Conservation (phyloP, 2,113 vertebrate species). For the Piprites chloris region DNA sequence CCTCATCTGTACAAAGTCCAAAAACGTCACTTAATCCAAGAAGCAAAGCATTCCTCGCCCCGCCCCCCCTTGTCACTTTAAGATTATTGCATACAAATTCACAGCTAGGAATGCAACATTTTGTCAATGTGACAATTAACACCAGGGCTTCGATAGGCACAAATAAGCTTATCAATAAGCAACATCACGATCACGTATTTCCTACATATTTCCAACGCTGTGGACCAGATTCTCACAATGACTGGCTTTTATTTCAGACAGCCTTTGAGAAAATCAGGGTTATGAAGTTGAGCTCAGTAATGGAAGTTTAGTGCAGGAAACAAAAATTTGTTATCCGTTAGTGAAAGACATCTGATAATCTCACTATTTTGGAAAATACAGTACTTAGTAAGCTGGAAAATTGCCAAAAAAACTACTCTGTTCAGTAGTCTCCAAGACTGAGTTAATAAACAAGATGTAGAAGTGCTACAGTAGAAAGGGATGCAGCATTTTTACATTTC, state of each 20-base stretch:
- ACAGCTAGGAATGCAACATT: background rate
- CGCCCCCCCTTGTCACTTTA: background rate
- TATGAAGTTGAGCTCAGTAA: background rate
- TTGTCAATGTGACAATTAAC: background rate
- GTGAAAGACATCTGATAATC: background rate
- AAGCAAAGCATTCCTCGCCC: background rate
- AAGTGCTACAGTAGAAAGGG: background rate
- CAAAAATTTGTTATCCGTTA: background rate
- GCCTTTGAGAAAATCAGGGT: background rate
- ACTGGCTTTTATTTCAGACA: background rate
- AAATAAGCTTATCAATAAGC: background rate
- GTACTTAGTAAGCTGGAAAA: background rate
- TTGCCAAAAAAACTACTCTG: background rate
- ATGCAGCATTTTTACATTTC: background rate
- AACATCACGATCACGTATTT: background rate
- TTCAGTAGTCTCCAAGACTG: too few relatives aligned
- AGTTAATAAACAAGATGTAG: background rate
- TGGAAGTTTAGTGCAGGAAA: rapidly evolving
- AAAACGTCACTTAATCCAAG: background rate
- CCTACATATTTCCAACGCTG: background rate
- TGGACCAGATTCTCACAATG: background rate
- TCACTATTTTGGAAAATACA: background rate
- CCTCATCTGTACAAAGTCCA: background rate
- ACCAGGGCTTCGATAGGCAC: background rate
- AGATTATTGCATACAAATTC: background rate